Evolutionary conservation across 2,888 invertebrate genomes (phyloP), one percentile per base, ranked within the genome.

Genomic region (Synanthedon tipuliformis): DNA sequence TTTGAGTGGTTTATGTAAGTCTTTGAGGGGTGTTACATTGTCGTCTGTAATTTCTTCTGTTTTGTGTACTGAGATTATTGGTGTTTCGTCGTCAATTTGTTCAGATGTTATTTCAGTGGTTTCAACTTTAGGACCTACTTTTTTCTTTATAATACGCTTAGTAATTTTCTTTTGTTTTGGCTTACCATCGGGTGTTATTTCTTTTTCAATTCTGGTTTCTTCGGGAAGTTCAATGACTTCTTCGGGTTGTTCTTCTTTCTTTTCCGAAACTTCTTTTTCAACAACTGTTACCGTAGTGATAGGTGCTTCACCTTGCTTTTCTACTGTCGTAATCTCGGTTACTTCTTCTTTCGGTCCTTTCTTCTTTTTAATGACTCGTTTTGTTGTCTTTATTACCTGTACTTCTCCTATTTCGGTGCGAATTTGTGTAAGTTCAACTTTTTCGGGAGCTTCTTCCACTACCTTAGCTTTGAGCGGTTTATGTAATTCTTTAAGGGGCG

Each of bases 111-210:
- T 63, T 66, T 78, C 51, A 58, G 65, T 65, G 41, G 66, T 49
- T 60, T 68, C 71, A 54, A 68, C 55, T 62, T 73, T 75, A 50
- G 67, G 57, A 56, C 71, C 76, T 50, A 74, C 64, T 3, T 75
- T 68, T 60, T 87, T 84, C 58, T 81, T 84, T n/a, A 88, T 83
- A 3, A 78, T 65, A 55, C 78, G 74, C 8, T 81, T 87, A 58
- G 56, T 66, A 12, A 51, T 73, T 40, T 78, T 71, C 68, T 54
- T 81, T 72, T 66, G 81, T 69, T 57, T 81, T 54, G 56, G 63
- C 66, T 80, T 69, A 54, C 56, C 56, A n/a, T 56, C 55, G 0
- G 53, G 27, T 1, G 52, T 51, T 1, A 12, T 27, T 3, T 61
- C 59, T 55, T 62, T 65, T 0, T 56, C 57, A 0, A 54, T 58